Evolutionary conservation across 2,797 vertebrate species (phyloP).

Genomic region (Remorina albescens): DNA sequence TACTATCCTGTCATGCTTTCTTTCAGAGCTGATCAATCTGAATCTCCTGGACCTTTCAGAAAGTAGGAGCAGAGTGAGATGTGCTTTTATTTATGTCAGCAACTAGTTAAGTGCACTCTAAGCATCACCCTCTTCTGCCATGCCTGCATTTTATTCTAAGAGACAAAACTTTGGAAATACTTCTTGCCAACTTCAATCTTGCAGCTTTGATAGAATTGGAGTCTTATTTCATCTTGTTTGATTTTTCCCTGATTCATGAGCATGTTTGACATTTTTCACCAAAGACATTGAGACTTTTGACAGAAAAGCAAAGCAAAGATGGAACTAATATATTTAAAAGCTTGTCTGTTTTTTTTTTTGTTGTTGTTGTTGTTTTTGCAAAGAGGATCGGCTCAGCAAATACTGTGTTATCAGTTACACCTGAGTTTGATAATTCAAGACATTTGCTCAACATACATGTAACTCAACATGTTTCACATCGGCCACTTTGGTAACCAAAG

Average conservation of each 20-base stretch:
- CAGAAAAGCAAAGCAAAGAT: not conserved
- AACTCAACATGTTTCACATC: too few relatives aligned
- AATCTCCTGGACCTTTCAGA: not conserved
- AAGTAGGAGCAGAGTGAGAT: not conserved
- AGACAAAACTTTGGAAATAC: too few relatives aligned
- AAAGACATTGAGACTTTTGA: not conserved
- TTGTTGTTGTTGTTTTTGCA: too few relatives aligned
- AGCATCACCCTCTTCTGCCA: not conserved
- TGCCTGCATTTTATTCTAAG: too few relatives aligned
- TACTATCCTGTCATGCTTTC: not conserved
- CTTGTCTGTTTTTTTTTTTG: not conserved
- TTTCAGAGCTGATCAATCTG: not conserved
- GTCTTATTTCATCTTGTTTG: not conserved
- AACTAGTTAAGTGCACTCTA: slow-evolving; percentile 5
- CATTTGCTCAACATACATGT: not conserved
- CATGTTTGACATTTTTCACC: not conserved
- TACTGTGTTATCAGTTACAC: not conserved
- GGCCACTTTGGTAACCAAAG: not conserved
- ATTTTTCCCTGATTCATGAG: not conserved
- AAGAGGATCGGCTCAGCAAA: not conserved
- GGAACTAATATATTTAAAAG: not conserved
- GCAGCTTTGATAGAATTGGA: not conserved
- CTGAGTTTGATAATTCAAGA: slow-evolving; percentile 4
- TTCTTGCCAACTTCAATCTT: not conserved
- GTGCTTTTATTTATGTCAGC: slow-evolving; percentile 14